Percentiles rank a stretch among this genome's conserved stretches.
phyloP scores from a whole-genome alignment of 1,140 invertebrate genomes.

The Bursaphelenchus mucronatus region DNA sequence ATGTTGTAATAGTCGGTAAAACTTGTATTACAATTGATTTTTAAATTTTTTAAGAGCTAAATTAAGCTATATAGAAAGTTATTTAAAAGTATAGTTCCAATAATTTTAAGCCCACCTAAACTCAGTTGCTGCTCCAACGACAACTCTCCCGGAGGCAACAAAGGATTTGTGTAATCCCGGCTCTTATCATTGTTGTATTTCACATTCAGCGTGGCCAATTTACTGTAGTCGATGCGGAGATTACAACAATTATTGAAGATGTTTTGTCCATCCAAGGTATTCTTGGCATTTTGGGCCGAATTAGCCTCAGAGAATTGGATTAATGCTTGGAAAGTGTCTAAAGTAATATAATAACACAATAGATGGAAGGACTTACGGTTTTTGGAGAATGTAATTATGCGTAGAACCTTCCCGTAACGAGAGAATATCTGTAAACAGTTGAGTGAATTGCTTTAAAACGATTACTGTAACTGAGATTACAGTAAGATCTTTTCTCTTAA shows the following conservation, averaged over 20 bases:
- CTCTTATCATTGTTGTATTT: slow-evolving; percentile 99
- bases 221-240: slow-evolving; percentile 97
- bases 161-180: slow-evolving; percentile 95
- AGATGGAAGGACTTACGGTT: slow-evolving; percentile 74
- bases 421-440: slow-evolving; percentile 79
- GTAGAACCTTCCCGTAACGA: slow-evolving; percentile 91
- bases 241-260: slow-evolving; percentile 99
- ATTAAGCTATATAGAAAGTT: neutral
- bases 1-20: no score
- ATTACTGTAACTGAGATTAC: slow-evolving; percentile 5
- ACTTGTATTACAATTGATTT: no score
- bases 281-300: slow-evolving; percentile 89
- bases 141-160: slow-evolving; percentile 84
- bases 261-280: slow-evolving; percentile 88
- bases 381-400: slow-evolving; percentile 99
- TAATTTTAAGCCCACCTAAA: slow-evolving; percentile 33
- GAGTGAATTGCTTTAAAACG: slow-evolving; percentile 10
- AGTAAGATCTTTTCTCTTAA: slow-evolving; percentile 4
- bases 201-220: slow-evolving; percentile 91
- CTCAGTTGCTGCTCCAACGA: slow-evolving; percentile 64
- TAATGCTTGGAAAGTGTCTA: slow-evolving; percentile 95
- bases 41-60: slow-evolving; percentile 17
- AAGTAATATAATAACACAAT: slow-evolving; percentile 62
- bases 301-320: slow-evolving; percentile 95
- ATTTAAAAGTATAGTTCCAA: neutral